These are phyloP conservation scores for Sylvia borin DNA, from an alignment of 2,797 vertebrate genomes.

Conservation along the genomic window DNA sequence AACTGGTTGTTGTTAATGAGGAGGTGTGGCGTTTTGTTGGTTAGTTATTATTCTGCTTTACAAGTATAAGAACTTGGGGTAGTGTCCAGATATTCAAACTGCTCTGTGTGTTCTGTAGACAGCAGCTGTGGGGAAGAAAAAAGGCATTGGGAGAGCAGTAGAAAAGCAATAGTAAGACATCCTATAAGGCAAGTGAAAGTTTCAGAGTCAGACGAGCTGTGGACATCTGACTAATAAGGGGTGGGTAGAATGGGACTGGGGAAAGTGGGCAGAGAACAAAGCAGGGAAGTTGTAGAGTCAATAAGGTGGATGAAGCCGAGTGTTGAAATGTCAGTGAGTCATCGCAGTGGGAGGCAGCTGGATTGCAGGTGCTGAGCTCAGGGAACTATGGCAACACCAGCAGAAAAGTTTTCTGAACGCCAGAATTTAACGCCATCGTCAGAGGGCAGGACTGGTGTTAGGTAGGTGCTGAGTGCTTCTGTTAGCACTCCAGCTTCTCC, in stretches of 20 bases:
- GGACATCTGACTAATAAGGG: not conserved
- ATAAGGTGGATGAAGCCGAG: slow-evolving; percentile 20
- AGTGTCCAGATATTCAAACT: not conserved
- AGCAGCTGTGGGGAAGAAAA: not conserved
- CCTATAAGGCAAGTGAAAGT: not conserved
- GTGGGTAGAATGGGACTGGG: not conserved
- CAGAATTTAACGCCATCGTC: slow-evolving; percentile 37
- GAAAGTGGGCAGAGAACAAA: not conserved
- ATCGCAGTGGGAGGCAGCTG: slow-evolving; percentile 40
- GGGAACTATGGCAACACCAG: slow-evolving; percentile 35
- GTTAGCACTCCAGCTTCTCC: not conserved
- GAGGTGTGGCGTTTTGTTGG: not conserved
- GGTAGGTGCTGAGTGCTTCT: slow-evolving; percentile 28
- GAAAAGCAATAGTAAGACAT: not conserved
- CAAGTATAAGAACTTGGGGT: not conserved
- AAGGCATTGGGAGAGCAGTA: not conserved
- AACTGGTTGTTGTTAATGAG: not conserved
- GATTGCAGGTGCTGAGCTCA: slow-evolving; percentile 55
- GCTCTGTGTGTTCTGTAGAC: not conserved
- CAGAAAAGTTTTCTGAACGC: slow-evolving; percentile 14
- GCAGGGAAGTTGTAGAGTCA: slow-evolving; percentile 23
- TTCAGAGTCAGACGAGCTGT: not conserved
- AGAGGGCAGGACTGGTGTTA: slow-evolving; percentile 2
- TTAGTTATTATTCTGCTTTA: not conserved
- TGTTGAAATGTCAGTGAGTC: slow-evolving; percentile 56